Evolutionary conservation across 2,797 vertebrate species (phyloP), one percentile per base, ranked within the genome.

Genomic region (Chromobotia macracanthus): DNA sequence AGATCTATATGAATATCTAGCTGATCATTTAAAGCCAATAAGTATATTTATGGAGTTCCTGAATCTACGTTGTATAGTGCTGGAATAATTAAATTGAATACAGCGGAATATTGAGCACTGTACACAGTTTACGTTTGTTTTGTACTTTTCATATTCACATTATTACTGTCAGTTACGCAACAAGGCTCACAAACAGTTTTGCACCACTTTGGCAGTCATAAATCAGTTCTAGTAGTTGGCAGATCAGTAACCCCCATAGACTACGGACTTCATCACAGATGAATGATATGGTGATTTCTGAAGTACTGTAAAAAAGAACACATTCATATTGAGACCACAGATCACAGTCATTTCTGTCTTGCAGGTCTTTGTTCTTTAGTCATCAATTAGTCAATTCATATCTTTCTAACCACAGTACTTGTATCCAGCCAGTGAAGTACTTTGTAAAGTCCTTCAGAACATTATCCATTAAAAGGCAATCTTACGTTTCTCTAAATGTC

Each of bases 171-270:
- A 82, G 78, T 88, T 81, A 84, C 85, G 83, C 84, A 86, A 89
- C 87, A 89, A 90, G 85, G 86, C 86, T 91, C 91, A 91, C 86
- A 90, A 91, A 88, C 88, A 87, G 81, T 69, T 88, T 87, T 86
- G 89, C 90, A 89, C 91, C 87, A 91, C 90, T 89, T 92, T 90
- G 91, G 91, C 91, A 92, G 91, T 92, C 90, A 87, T 55, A 81
- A 88, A 86, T 87, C 89, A 85, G 84, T 87, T 85, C 72, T 80
- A 65, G 55, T 73, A 75, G 75, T 67, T 79, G 80, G 72, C 80
- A 80, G 69, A 74, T 83, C 78, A 81, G 80, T 84, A 88, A 85
- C 82, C 79, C 81, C 84, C 74, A 46, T 21, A 13, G 55, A 86
- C 88, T 69, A 48, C 61, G 31, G 50, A 77, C 68, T 73, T 72